Percentiles rank a stretch among this genome's conserved stretches.
Conservation (phyloP, 2,888 invertebrate species). For the Nymphalis c-album region DNA sequence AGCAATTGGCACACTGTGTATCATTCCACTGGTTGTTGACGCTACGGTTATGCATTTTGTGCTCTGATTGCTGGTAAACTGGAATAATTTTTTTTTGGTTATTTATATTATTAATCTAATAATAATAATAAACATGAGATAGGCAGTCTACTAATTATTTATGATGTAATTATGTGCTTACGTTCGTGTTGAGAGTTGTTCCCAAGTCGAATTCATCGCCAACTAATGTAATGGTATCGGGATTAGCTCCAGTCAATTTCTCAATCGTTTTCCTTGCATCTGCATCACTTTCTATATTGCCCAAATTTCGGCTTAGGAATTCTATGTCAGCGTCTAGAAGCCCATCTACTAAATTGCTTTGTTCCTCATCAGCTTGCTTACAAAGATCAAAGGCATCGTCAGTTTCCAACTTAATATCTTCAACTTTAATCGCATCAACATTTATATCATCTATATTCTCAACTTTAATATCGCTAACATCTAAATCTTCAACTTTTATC, state of each 20-base stretch:
- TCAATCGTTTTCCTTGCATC: conserved; percentile 79
- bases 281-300: conserved; percentile 77
- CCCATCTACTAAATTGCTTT: conserved; percentile 71
- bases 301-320: conserved; percentile 75
- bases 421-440: conserved; percentile 68
- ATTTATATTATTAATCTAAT: neutral
- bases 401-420: conserved; percentile 72
- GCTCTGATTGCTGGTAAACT: conserved; percentile 63
- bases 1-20: conserved; percentile 73
- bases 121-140: too few species aligned
- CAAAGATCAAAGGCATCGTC: conserved; percentile 68
- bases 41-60: conserved; percentile 76
- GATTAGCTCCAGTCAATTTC: conserved; percentile 74
- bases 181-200: conserved; percentile 71
- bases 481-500: conserved; percentile 71
- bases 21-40: conserved; percentile 73
- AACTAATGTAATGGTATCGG: conserved; percentile 72
- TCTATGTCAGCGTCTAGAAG: conserved; percentile 76
- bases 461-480: conserved; percentile 66
- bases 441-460: conserved; percentile 69
- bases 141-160: neutral
- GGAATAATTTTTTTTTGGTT: conserved; percentile 16
- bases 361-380: conserved; percentile 64
- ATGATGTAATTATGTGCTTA: conserved; percentile 47
- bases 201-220: conserved; percentile 77